Conservation (phyloP, 2,797 vertebrate species). For the Okamejei kenojei region DNA sequence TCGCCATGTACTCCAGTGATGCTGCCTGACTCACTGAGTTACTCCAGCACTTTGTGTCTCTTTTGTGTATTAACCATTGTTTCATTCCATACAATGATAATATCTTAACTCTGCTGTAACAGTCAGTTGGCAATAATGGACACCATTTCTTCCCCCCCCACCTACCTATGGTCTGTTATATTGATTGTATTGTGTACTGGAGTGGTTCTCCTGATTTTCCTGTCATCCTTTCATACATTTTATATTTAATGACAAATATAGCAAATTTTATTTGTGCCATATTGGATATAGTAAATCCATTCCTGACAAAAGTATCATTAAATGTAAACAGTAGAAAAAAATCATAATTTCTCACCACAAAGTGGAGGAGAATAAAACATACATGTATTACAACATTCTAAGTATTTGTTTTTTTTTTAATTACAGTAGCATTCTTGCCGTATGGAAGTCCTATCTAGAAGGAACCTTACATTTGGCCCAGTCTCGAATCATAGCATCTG, state of each 20-base stretch:
- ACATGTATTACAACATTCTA: background rate
- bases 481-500: slow-evolving; percentile 85
- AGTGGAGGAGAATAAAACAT: background rate
- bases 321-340: background rate
- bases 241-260: too few species aligned
- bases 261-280: background rate
- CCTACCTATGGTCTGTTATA: too few species aligned
- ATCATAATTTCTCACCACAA: background rate
- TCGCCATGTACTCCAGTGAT: too few species aligned
- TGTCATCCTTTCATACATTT: background rate
- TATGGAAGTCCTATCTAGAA: slow-evolving; percentile 91
- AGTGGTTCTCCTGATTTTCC: background rate
- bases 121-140: too few species aligned
- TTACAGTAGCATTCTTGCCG: slow-evolving; percentile 84
- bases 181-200: background rate
- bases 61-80: too few species aligned
- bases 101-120: too few species aligned
- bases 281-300: background rate
- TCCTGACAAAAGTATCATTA: background rate
- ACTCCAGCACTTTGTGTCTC: too few species aligned
- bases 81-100: too few species aligned
- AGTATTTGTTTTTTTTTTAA: slow-evolving; percentile 42
- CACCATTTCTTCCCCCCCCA: too few species aligned
- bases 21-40: too few species aligned
- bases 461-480: slow-evolving; percentile 91